A percentile compares a stretch with the other conserved stretches of the same genome.
Evolutionary conservation across 2,113 vertebrate species (phyloP).

Genomic region (Vidua macroura): DNA sequence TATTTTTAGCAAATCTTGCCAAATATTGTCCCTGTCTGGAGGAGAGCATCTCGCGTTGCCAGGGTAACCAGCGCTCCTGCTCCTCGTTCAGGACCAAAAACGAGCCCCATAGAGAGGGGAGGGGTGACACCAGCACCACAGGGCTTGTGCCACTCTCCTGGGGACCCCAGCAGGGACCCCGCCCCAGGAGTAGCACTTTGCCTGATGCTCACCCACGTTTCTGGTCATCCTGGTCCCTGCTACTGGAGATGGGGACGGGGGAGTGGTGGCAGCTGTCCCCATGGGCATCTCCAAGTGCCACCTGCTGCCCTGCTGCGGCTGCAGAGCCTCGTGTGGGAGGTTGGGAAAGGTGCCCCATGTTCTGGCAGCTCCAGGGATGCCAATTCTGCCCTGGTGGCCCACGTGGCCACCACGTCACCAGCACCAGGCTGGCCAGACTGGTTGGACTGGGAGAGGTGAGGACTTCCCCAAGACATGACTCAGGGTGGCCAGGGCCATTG

Average conservation of each 20-base stretch:
- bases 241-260: accelerated
- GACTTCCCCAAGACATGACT: neutral
- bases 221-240: neutral
- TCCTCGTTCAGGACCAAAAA: neutral
- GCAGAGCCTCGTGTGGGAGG: accelerated
- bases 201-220: accelerated
- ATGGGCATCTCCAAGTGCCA: accelerated
- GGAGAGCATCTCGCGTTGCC: neutral
- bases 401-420: accelerated
- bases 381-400: neutral
- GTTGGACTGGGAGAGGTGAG: neutral
- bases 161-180: neutral
- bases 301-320: accelerated
- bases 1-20: slow-evolving; percentile 20
- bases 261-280: neutral
- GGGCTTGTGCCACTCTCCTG: neutral
- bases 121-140: neutral
- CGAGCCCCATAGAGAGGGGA: accelerated
- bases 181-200: neutral
- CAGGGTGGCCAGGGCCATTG: neutral
- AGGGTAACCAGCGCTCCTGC: neutral
- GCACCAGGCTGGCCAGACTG: neutral
- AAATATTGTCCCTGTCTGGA: neutral
- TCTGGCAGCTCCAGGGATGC: neutral
- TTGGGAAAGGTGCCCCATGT: accelerated